A percentile compares a stretch with the other conserved stretches of the same genome.
Evolutionary conservation across 2,888 invertebrate species (phyloP).

Genomic region (Troilus luridus): DNA sequence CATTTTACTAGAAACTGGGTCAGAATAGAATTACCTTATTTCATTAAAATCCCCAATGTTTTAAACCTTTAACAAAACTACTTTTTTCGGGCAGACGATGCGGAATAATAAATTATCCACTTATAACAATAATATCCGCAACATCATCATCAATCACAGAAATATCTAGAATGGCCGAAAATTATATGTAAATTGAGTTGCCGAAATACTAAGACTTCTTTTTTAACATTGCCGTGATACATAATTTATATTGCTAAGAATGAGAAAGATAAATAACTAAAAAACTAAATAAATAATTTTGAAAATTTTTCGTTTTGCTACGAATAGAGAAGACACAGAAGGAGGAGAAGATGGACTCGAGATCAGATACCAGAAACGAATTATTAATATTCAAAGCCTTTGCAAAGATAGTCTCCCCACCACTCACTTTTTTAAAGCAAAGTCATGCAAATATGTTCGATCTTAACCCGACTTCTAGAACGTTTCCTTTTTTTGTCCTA

Average conservation of each 20-base stretch:
- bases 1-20: background rate
- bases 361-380: constrained; percentile 37
- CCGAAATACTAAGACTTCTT: background rate
- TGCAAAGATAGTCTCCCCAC: background rate
- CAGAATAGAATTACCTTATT: background rate
- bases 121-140: background rate
- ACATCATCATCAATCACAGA: background rate
- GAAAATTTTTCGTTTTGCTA: background rate
- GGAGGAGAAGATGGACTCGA: constrained; percentile 12
- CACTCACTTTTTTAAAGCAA: no score
- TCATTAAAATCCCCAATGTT: background rate
- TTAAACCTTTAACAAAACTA: background rate
- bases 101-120: background rate
- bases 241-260: background rate
- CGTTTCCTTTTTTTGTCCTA: background rate
- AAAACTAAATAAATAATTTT: background rate
- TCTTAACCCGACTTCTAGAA: background rate
- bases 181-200: background rate
- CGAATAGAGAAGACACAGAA: background rate
- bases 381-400: constrained; percentile 38
- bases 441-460: constrained; percentile 15
- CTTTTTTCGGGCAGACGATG: background rate
- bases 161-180: background rate
- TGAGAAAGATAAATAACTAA: background rate
- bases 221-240: background rate